Evolutionary conservation across 2,113 vertebrate species (phyloP).

Genomic region (Rhizomys pruinosus): DNA sequence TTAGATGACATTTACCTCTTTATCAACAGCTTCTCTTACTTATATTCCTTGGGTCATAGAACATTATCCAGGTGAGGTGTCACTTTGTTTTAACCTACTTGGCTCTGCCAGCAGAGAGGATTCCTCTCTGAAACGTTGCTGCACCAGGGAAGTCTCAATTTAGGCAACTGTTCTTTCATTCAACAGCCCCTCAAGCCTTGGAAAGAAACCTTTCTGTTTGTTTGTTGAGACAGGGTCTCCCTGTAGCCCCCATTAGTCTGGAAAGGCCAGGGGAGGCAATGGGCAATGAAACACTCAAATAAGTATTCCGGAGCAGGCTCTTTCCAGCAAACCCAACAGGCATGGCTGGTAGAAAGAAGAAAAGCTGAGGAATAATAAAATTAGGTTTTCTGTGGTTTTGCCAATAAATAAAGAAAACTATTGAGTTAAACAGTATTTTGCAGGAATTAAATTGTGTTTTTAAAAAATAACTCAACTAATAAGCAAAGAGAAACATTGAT

Average conservation of each 20-base stretch:
- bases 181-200: background rate
- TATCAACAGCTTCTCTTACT: background rate
- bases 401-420: conserved; percentile 65
- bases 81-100: background rate
- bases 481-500: conserved; percentile 12
- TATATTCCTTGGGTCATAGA: background rate
- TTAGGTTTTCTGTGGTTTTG: conserved; percentile 65
- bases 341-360: background rate
- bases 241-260: too few species aligned
- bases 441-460: conserved; percentile 62
- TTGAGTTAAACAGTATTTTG: conserved; percentile 28
- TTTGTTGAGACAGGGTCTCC: background rate
- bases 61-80: background rate
- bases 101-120: background rate
- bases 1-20: background rate
- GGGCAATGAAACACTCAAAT: background rate
- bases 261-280: background rate
- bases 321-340: conserved; percentile 45
- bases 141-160: background rate
- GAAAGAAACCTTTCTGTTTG: conserved; percentile 46
- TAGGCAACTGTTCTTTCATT: background rate
- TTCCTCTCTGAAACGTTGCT: background rate
- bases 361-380: background rate
- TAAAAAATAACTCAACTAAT: conserved; percentile 19
- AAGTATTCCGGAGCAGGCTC: background rate